Base-by-base conservation (phyloP, 23 tunicate species). In the Styela plicata region DNA sequence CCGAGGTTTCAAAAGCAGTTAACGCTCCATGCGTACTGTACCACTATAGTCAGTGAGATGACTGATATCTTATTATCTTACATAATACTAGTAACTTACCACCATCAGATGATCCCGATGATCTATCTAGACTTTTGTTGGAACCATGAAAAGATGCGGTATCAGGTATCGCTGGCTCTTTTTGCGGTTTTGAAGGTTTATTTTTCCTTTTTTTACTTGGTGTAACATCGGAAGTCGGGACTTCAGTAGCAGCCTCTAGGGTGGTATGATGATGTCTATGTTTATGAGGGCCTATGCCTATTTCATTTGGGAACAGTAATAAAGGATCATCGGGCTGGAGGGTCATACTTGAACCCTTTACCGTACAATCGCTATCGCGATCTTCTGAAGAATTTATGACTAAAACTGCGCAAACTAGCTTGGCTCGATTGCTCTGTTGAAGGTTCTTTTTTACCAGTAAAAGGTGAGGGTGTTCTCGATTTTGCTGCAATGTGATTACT, bases 321-420 rank as follows among this genome's bases (percentile, higher is more conserved):
- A 24, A 57, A 0, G 33, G 37, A 22, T 76, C 81, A 24, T 76
- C 81, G 0, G 25, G 66, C n/a, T 53, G 36, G 16, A 76, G 66
- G 10, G 81, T 76, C 31, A 29, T 26, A 52, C 26, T 26, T 0
- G 81, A 76, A 7, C 81, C 81, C 31, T 76, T 76, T 24, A 44
- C 53, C 25, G 81, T 76, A 18, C 69, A 76, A 44, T 76, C 81
- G 64, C 81, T 76, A 29, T 76, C 77, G 32, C 77, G 34, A 34
- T 71, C 77, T 32, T 71, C 81, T 1, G 81, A 2, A 52, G 81
- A 76, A 27, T 76, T 76, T 25, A n/a, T 53, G 81, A 27, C 37
- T 36, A 36, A 30, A 26, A 30, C 81, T 76, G 22, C 66, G 64
- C 81, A 76, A 29, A 76, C 81, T 76, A 29, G 81, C 66, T 57